A percentile compares a stretch with the other conserved stretches of the same genome.
Evolutionary conservation across 2,888 invertebrate genomes (phyloP).

Genomic region (Apodemia hepburni): DNA sequence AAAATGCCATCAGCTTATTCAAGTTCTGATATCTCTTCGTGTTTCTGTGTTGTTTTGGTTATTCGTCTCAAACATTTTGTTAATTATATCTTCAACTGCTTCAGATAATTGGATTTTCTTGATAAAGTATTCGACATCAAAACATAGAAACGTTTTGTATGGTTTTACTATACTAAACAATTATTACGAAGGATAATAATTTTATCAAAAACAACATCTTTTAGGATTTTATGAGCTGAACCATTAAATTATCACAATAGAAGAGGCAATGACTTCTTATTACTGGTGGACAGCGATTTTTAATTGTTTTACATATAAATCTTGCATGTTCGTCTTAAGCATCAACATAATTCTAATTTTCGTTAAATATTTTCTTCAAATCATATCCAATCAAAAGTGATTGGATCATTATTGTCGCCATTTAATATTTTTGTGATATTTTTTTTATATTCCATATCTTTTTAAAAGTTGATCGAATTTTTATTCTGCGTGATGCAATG

Average conservation of each 20-base stretch:
- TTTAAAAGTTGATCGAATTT: constrained; percentile 1
- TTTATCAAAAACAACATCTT: too few relatives aligned
- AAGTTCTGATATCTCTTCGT: background rate
- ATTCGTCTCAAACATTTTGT: background rate
- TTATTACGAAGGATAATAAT: too few relatives aligned
- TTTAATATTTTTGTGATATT: constrained; percentile 2
- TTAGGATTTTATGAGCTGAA: background rate
- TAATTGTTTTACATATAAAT: background rate
- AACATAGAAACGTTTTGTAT: too few relatives aligned
- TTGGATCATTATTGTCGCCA: constrained; percentile 34
- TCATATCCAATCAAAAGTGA: constrained; percentile 40
- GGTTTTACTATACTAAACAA: too few relatives aligned
- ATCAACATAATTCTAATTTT: constrained; percentile 9
- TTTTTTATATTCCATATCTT: constrained; percentile 11
- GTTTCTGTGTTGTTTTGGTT: background rate
- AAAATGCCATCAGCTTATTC: background rate
- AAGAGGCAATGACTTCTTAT: too few relatives aligned
- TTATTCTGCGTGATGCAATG: constrained; percentile 30
- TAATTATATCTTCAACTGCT: background rate
- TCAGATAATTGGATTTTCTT: background rate
- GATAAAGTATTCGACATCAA: too few relatives aligned
- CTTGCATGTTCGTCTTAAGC: constrained; percentile 4
- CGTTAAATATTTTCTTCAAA: constrained; percentile 29
- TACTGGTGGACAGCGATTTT: too few relatives aligned
- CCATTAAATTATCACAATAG: too few relatives aligned